These are phyloP conservation scores for Myotis daubentonii DNA, from an alignment of 2,797 vertebrate species.

Conservation along the genomic window DNA sequence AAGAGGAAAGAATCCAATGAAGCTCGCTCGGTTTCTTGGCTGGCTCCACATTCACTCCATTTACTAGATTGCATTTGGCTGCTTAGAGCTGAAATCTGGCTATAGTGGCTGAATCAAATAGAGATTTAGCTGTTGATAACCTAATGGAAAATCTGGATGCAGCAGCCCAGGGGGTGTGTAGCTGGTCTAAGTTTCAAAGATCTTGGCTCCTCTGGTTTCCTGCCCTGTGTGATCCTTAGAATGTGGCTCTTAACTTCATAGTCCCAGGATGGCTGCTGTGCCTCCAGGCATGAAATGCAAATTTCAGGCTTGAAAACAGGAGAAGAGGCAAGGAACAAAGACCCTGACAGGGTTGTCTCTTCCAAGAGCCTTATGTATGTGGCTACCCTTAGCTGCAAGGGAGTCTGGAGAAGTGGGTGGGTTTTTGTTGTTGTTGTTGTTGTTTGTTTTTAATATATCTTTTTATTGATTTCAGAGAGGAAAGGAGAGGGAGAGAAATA, in stretches of 20 bases:
- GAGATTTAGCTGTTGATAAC: neutral
- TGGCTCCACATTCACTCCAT: neutral
- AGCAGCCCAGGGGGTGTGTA: neutral
- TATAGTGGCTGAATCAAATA: neutral
- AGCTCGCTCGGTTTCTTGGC: neutral
- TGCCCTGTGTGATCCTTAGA: neutral
- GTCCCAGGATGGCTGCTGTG: neutral
- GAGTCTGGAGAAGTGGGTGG: neutral
- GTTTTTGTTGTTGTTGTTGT: neutral
- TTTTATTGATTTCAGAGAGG: no score
- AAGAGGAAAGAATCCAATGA: slow-evolving; percentile 14
- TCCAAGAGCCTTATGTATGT: neutral
- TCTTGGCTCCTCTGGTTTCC: neutral
- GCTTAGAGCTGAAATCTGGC: neutral
- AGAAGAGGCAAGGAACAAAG: neutral
- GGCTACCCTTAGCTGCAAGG: slow-evolving; percentile 13
- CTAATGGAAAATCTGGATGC: neutral
- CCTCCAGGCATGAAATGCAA: neutral
- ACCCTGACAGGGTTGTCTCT: neutral
- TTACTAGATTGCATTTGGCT: slow-evolving; percentile 25
- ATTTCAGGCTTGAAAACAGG: neutral
- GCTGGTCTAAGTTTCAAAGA: neutral
- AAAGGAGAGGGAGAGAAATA: no score
- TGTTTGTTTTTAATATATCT: no score
- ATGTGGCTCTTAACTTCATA: neutral